Conservation (phyloP, 2,888 invertebrate genomes). For the Herminia tarsipennalis region DNA sequence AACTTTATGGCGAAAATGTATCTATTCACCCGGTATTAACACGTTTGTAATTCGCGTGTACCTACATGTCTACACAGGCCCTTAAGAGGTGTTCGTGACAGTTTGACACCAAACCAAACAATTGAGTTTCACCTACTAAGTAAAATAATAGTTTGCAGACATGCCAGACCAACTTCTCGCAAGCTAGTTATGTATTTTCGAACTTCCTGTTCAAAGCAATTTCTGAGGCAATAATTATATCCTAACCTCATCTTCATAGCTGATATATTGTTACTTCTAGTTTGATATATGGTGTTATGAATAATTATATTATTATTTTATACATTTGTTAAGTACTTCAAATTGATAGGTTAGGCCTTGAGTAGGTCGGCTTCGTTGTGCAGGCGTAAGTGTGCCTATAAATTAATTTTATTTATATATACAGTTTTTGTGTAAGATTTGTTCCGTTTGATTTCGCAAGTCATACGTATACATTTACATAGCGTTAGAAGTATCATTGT, state of each 20-base stretch:
- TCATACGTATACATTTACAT: background rate
- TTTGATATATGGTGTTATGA: constrained; percentile 28
- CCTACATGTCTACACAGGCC: no score
- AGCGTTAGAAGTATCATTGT: background rate
- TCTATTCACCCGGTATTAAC: no score
- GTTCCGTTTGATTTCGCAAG: constrained; percentile 14
- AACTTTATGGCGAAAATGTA: no score
- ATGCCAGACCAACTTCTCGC: constrained; percentile 3
- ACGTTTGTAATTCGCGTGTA: no score
- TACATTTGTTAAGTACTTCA: constrained; percentile 17
- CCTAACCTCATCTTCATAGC: constrained; percentile 10
- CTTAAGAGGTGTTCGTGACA: constrained; percentile 10
- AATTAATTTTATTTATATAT: constrained; percentile 13
- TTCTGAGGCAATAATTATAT: constrained; percentile 25
- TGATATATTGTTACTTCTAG: constrained; percentile 24
- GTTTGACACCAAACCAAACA: constrained; percentile 19
- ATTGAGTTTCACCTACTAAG: constrained; percentile 18
- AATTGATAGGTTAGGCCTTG: constrained; percentile 35
- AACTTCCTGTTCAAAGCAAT: constrained; percentile 30
- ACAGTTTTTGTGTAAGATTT: constrained; percentile 11
- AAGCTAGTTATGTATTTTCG: constrained; percentile 5
- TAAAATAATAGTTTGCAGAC: constrained; percentile 6
- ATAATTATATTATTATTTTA: constrained; percentile 32
- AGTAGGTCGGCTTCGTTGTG: constrained; percentile 20
- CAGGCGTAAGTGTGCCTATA: constrained; percentile 1